Percentiles rank a stretch among this genome's conserved stretches.
Conservation (phyloP, 2,888 invertebrate genomes). For the Nipponacmea schrenckii region DNA sequence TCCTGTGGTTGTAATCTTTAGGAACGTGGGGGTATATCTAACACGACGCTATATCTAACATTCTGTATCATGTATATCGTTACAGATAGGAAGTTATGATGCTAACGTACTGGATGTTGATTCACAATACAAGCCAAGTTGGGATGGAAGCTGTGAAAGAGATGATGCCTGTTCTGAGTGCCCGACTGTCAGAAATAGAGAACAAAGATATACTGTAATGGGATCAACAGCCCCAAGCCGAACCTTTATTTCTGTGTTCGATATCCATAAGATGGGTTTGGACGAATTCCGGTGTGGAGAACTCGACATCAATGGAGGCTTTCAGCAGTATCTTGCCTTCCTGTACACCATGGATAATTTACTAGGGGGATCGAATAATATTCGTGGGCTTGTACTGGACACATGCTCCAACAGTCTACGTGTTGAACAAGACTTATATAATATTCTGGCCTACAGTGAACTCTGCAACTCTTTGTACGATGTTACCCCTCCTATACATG, state of each 20-base stretch:
- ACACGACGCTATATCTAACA: no score
- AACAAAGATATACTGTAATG: conserved; percentile 25
- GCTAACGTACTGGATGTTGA: conserved; percentile 27
- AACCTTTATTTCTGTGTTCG: conserved; percentile 46
- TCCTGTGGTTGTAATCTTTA: no score
- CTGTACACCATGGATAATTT: conserved; percentile 55
- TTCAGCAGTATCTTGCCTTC: conserved; percentile 63
- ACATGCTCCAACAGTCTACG: conserved; percentile 54
- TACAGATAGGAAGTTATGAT: conserved; percentile 42
- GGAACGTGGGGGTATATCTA: no score
- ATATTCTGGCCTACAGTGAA: conserved; percentile 57
- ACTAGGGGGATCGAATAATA: conserved; percentile 5
- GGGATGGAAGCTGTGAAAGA: conserved; percentile 55
- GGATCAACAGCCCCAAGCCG: conserved; percentile 40
- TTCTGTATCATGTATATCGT: no score
- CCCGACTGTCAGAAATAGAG: conserved; percentile 47
- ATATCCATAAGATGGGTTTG: conserved; percentile 50
- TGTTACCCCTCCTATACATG: neutral
- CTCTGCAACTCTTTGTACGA: conserved; percentile 54
- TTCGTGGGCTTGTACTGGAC: conserved; percentile 54
- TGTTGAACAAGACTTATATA: conserved; percentile 59
- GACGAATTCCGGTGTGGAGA: conserved; percentile 51
- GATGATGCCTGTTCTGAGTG: conserved; percentile 58
- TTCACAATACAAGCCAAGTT: conserved; percentile 33
- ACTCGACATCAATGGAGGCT: conserved; percentile 44